Evolutionary conservation across 2,797 vertebrate genomes (phyloP).

Genomic region (Margarornis squamiger): DNA sequence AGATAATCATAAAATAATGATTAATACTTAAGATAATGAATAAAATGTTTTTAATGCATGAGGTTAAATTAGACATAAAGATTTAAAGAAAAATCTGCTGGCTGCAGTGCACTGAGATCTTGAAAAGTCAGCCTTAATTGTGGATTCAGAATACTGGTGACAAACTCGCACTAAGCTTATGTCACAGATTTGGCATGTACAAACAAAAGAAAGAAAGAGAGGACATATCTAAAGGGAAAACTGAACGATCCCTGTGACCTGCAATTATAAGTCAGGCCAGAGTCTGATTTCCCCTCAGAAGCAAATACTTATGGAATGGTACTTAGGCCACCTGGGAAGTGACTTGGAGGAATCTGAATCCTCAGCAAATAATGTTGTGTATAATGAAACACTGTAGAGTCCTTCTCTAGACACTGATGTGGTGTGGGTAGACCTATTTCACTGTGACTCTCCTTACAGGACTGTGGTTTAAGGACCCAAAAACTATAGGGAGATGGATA

Average conservation of each 20-base stretch:
- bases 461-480: not conserved
- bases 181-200: not conserved
- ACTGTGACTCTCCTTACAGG: accelerated
- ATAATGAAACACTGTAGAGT: not conserved
- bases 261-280: not conserved
- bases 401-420: not conserved
- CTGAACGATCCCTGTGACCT: not conserved
- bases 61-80: not conserved
- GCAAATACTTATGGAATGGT: not conserved
- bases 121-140: not conserved
- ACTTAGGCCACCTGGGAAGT: not conserved
- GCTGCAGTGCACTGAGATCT: not conserved
- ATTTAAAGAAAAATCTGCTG: not conserved
- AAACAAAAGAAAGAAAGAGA: not conserved
- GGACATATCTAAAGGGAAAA: not conserved
- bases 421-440: not conserved
- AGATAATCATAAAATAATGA: not conserved
- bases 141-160: not conserved
- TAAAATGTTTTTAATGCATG: not conserved
- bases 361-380: not conserved
- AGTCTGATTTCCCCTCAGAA: not conserved
- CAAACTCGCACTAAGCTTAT: not conserved
- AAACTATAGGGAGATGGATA: not conserved
- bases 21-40: not conserved
- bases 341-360: not conserved